Evolutionary conservation across 2,888 invertebrate species (phyloP).

Genomic region (Phania funesta): DNA sequence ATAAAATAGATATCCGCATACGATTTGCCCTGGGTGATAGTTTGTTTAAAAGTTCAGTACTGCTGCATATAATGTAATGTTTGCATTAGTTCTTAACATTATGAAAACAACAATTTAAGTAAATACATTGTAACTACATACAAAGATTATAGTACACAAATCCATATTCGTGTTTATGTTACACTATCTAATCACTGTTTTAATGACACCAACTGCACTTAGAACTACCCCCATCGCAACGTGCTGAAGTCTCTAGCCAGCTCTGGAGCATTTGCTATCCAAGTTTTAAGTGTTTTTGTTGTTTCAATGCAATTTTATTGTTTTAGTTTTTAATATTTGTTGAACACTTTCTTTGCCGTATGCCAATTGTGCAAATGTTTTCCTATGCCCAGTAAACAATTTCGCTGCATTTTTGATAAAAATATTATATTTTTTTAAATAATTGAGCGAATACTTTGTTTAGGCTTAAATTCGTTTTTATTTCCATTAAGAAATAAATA

Average conservation of each 20-base stretch:
- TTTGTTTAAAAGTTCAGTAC: no score
- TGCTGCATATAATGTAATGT: no score
- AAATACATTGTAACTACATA: background rate
- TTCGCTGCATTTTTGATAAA: background rate
- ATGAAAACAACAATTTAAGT: background rate
- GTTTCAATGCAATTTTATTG: background rate
- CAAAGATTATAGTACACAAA: background rate
- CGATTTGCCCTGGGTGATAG: no score
- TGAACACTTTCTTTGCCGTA: background rate
- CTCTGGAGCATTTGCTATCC: background rate
- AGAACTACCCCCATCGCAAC: background rate
- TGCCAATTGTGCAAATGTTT: slow-evolving; percentile 2
- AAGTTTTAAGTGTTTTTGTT: slow-evolving; percentile 12
- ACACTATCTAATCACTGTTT: slow-evolving; percentile 37
- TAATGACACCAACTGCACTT: slow-evolving; percentile 38
- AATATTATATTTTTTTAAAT: background rate
- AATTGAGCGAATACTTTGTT: no score
- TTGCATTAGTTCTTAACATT: background rate
- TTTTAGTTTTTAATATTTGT: background rate
- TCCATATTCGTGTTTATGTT: background rate
- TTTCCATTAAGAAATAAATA: no score
- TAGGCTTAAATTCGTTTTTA: no score
- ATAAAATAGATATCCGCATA: no score
- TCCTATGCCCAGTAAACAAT: slow-evolving; percentile 13
- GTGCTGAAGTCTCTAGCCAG: background rate